phyloP scores from a whole-genome alignment of 2,888 invertebrate genomes.

The Cotesia congregata region DNA sequence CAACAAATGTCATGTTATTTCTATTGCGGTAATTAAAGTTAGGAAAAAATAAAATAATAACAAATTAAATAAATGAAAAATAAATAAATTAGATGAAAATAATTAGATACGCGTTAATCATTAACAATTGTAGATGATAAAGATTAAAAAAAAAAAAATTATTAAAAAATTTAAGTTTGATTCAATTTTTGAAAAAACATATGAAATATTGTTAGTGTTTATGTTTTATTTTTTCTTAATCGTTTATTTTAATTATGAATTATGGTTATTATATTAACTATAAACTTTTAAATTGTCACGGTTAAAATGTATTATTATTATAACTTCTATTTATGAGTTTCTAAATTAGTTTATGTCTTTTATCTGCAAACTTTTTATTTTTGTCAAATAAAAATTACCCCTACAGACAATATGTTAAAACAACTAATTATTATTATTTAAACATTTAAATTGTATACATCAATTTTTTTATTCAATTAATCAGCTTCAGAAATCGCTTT shows the following conservation, averaged over 20 bases:
- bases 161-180: slow-evolving; percentile 20
- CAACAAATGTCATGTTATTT: slow-evolving; percentile 76
- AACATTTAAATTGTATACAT: slow-evolving; percentile 25
- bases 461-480: slow-evolving; percentile 57
- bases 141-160: slow-evolving; percentile 28
- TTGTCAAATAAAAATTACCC: not conserved
- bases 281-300: not conserved
- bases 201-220: slow-evolving; percentile 38
- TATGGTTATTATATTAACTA: slow-evolving; percentile 22
- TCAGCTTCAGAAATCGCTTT: slow-evolving; percentile 65
- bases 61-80: slow-evolving; percentile 40
- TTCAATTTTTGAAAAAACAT: slow-evolving; percentile 21
- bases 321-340: slow-evolving; percentile 1
- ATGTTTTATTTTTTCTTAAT: slow-evolving; percentile 43
- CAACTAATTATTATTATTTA: slow-evolving; percentile 40
- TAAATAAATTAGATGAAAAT: slow-evolving; percentile 47
- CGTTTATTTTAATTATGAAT: slow-evolving; percentile 23
- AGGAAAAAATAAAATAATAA: slow-evolving; percentile 60
- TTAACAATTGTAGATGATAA: slow-evolving; percentile 38
- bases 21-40: slow-evolving; percentile 72
- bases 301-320: not conserved
- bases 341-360: not conserved
- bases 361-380: not conserved
- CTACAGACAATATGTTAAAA: not conserved
- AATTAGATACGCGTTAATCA: slow-evolving; percentile 39